Percentiles rank a stretch among this genome's conserved stretches.
Evolutionary conservation across 2,797 vertebrate species (phyloP).

Genomic region (Aulostomus chinensis): DNA sequence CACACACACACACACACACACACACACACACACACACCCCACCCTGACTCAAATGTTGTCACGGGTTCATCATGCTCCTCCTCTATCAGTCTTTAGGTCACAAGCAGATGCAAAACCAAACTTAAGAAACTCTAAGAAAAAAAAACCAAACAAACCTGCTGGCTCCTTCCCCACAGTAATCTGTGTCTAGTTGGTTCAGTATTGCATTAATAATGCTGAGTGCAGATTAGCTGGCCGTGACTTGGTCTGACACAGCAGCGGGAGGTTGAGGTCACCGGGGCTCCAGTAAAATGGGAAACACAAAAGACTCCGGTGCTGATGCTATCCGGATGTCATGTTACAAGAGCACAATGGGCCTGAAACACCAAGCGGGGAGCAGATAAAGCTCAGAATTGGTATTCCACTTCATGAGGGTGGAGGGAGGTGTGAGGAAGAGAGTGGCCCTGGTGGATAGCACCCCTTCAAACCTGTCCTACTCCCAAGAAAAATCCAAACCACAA

Average conservation of each 20-base stretch:
- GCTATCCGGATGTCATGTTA: conserved; percentile 69
- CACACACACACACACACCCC: no score
- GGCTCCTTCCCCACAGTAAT: conserved; percentile 44
- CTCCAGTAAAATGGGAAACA: conserved; percentile 63
- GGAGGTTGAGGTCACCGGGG: conserved; percentile 60
- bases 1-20: no score
- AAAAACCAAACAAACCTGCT: no score
- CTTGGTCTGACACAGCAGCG: conserved; percentile 63
- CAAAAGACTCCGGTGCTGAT: conserved; percentile 59
- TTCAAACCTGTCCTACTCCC: not conserved
- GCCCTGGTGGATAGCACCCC: not conserved
- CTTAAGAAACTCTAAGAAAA: no score
- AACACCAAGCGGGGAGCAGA: conserved; percentile 50
- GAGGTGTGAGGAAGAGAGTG: not conserved
- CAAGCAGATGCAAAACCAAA: no score
- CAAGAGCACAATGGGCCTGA: conserved; percentile 61
- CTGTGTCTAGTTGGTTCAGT: conserved; percentile 43
- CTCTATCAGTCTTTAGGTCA: conserved; percentile 25
- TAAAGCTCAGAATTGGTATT: conserved; percentile 64
- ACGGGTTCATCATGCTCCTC: conserved; percentile 23
- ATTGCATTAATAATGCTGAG: conserved; percentile 30
- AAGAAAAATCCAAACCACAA: conserved; percentile 1
- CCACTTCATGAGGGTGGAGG: conserved; percentile 24
- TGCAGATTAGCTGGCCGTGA: conserved; percentile 54
- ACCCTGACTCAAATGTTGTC: no score